Conservation (phyloP, 2,888 invertebrate genomes). For the Lasius fuliginosus region DNA sequence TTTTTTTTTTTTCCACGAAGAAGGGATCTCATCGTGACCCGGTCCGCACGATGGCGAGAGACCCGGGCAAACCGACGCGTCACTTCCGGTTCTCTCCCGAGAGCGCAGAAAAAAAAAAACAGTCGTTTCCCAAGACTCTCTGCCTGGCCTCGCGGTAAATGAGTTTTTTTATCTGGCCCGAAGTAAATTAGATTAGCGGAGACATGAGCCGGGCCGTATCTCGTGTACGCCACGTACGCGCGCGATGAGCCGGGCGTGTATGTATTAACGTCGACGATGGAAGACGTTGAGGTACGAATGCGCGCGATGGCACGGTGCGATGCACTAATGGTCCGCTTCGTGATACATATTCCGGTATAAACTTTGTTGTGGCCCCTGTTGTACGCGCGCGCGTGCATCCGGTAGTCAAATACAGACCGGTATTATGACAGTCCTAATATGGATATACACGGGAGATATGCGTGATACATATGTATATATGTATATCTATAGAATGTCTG, state of each 20-base stretch:
- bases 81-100: conserved; percentile 65
- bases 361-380: conserved; percentile 2
- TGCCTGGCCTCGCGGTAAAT: conserved; percentile 76
- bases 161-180: conserved; percentile 80
- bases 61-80: conserved; percentile 47
- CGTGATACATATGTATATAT: not conserved
- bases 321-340: conserved; percentile 40
- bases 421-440: conserved; percentile 25
- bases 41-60: conserved; percentile 16
- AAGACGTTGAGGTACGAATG: conserved; percentile 30
- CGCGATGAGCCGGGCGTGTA: conserved; percentile 31
- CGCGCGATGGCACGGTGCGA: conserved; percentile 41
- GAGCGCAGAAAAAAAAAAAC: conserved; percentile 43
- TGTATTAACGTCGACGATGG: not conserved
- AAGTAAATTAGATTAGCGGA: conserved; percentile 81
- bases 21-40: conserved; percentile 38
- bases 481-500: not conserved
- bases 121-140: conserved; percentile 62
- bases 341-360: conserved; percentile 6
- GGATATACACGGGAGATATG: conserved; percentile 4
- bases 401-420: conserved; percentile 17
- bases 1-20: conserved; percentile 28
- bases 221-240: conserved; percentile 64
- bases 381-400: conserved; percentile 21
- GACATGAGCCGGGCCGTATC: conserved; percentile 71